These are phyloP conservation scores for Choloepus didactylus DNA, from an alignment of 2,797 vertebrate species.

Conservation along the genomic window DNA sequence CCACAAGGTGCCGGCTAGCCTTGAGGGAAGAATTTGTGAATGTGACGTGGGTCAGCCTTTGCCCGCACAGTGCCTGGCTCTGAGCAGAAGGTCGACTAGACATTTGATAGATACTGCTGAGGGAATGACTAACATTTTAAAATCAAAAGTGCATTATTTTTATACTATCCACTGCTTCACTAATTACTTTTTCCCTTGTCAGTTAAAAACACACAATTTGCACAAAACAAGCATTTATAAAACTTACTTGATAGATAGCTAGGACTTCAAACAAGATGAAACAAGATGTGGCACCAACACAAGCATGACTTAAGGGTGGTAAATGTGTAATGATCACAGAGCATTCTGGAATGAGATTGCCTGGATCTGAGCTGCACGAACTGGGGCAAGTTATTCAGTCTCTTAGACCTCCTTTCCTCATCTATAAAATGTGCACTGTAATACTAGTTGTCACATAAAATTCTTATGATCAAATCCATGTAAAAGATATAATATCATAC, in stretches of 20 bases:
- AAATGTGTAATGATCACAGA: background rate
- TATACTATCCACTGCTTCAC: background rate
- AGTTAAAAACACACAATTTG: background rate
- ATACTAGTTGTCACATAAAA: background rate
- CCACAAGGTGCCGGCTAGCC: background rate
- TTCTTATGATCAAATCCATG: background rate
- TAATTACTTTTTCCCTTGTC: background rate
- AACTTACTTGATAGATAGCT: background rate
- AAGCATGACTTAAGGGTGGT: background rate
- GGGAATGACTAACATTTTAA: background rate
- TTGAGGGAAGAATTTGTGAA: background rate
- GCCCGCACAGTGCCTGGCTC: background rate
- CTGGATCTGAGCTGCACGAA: background rate
- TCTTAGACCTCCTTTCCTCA: constrained; percentile 20
- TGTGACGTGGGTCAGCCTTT: background rate
- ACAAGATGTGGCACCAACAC: too few relatives aligned
- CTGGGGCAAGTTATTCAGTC: background rate
- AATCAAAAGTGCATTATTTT: background rate
- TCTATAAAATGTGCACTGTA: background rate
- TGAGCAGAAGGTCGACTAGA: background rate
- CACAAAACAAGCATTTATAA: background rate
- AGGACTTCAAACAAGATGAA: background rate
- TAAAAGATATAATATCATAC: background rate
- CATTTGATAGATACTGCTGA: background rate
- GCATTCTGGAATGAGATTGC: background rate